Conservation (phyloP, 2,888 invertebrate species). For the Cosmorhoe ocellata region DNA sequence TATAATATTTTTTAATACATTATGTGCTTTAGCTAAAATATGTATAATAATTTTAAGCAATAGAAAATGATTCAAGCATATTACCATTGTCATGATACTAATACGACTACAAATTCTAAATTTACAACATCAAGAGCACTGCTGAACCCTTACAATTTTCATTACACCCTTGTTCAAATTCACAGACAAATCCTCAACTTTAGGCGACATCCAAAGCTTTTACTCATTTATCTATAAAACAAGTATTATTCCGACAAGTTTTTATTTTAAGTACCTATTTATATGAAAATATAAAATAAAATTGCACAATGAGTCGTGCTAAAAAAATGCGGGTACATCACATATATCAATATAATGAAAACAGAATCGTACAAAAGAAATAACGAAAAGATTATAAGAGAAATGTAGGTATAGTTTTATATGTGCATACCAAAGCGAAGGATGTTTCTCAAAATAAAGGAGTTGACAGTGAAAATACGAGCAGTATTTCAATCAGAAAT, state of each 20-base stretch:
- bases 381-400: no score
- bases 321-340: no score
- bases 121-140: conserved; percentile 22
- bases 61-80: conserved; percentile 17
- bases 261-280: no score
- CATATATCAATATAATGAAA: no score
- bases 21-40: no score
- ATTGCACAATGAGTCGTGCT: no score
- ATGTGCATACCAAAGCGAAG: neutral
- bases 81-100: conserved; percentile 12
- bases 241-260: no score
- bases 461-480: conserved; percentile 14
- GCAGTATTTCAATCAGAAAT: conserved; percentile 2
- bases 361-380: no score
- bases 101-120: conserved; percentile 14
- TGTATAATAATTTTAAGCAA: conserved; percentile 10
- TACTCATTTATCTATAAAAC: neutral
- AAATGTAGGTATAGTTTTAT: no score
- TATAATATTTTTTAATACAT: no score
- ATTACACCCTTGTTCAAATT: conserved; percentile 13
- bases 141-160: conserved; percentile 13
- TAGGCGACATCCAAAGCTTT: conserved; percentile 9
- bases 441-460: conserved; percentile 12
- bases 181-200: conserved; percentile 15
- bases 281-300: no score